These are phyloP conservation scores for Orientallactaga bullata DNA, from an alignment of 2,113 vertebrate species.

Conservation along the genomic window DNA sequence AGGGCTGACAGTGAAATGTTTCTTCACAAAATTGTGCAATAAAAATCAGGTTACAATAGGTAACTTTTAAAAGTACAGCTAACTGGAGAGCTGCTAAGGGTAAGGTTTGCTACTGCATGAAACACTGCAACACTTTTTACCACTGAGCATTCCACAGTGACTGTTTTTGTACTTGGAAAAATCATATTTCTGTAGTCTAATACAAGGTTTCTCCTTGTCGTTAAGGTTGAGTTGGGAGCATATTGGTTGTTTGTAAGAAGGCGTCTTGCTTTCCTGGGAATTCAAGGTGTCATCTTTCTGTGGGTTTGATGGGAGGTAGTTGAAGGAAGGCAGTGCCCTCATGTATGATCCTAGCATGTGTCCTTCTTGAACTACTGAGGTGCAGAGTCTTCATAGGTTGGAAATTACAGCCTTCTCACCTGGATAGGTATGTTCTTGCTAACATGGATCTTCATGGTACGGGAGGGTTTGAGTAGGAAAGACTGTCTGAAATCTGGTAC, in stretches of 20 bases:
- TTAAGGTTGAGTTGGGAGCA: conserved; percentile 42
- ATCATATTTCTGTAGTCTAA: conserved; percentile 14
- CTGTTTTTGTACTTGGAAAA: conserved; percentile 49
- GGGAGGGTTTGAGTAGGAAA: not conserved
- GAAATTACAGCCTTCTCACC: not conserved
- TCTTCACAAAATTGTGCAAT: conserved; percentile 60
- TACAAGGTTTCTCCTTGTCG: not conserved
- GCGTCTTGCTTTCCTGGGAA: conserved; percentile 46
- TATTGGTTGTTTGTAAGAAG: conserved; percentile 39
- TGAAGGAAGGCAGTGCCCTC: not conserved
- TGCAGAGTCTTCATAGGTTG: too few species aligned
- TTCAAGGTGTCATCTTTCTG: not conserved
- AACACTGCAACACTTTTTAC: not conserved
- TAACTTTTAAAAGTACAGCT: not conserved
- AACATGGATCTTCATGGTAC: conserved; percentile 20
- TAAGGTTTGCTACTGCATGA: not conserved
- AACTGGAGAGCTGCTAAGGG: conserved; percentile 45
- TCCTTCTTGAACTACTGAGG: not conserved
- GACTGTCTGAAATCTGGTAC: not conserved
- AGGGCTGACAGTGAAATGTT: not conserved
- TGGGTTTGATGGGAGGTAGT: conserved; percentile 23
- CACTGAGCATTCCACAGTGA: conserved; percentile 57
- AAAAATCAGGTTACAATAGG: conserved; percentile 19
- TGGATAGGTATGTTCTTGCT: conserved; percentile 7
- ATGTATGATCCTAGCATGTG: not conserved